Evolutionary conservation across 2,888 invertebrate genomes (phyloP), one percentile per base, ranked within the genome.

Genomic region (Adela reaumurella): DNA sequence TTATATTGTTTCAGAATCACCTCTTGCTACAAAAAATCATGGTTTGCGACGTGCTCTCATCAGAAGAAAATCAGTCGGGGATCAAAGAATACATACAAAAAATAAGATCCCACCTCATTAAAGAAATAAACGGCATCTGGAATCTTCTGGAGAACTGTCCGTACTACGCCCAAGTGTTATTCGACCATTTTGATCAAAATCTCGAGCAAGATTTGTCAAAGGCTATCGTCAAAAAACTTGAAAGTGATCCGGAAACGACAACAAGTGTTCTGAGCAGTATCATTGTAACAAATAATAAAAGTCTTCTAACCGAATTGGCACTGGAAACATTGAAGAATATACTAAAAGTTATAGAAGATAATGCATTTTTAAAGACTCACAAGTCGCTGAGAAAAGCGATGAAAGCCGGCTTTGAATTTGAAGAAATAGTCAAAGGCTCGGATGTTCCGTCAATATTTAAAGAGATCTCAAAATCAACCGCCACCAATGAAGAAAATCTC

Each of bases 21-120:
- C 54, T 78, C 1, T 61, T 73, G 1, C 57, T 72, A 4, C 56
- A 67, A 8, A 77, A 74, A 62, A 57, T 63, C 2, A 66, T 71
- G 58, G 61, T 66, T 2, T 55, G 64, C 1, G 58, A 76, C 47
- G 46, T 71, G 11, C 45, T 64, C 10, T 35, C 24, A 52, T 59
- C 47, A 51, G 56, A 17, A 58, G 52, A 19, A 57, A 61, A 43
- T 28, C 56, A 19, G 50, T 55, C 3, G 51, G 57, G 41, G 52
- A 57, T 35, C 48, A 55, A 24, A 55, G 50, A 60, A 48, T 49
- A 52, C 54, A 3, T 50, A 47, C 16, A 49, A 62, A 35, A 49
- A 51, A 64, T 62, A 2, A 72, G 70, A 61, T 56, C 62, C 19
- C 57, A 71, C 56, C 52, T 77, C 43, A 63, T 78, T 6, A 66